Evolutionary conservation across 2,888 invertebrate genomes (phyloP).

Genomic region (Muscina levida): DNA sequence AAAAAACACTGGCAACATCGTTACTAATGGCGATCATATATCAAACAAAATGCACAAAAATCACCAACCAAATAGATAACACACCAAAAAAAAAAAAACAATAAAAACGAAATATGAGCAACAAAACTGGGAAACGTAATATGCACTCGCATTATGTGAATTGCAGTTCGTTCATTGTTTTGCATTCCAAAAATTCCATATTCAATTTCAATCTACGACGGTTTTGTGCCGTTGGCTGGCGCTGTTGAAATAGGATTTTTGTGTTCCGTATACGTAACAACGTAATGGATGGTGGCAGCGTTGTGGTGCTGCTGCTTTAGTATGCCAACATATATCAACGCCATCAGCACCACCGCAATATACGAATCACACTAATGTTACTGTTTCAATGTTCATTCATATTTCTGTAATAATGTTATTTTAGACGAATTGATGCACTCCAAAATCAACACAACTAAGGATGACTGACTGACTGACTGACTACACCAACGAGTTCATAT

Average conservation of each 20-base stretch:
- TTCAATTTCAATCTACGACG: not conserved
- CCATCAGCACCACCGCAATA: too few species aligned
- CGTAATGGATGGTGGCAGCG: not conserved
- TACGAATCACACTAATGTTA: not conserved
- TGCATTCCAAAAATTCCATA: conserved; percentile 24
- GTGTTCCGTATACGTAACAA: conserved; percentile 59
- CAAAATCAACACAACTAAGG: too few species aligned
- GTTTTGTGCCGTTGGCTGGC: not conserved
- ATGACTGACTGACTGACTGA: too few species aligned
- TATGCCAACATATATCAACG: too few species aligned
- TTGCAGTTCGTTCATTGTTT: conserved; percentile 28
- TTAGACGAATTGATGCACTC: conserved; percentile 3
- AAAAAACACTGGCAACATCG: too few species aligned
- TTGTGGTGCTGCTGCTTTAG: not conserved
- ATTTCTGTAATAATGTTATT: conserved; percentile 7
- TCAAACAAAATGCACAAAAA: not conserved
- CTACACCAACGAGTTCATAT: too few species aligned
- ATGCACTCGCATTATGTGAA: conserved; percentile 30
- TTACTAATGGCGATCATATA: not conserved
- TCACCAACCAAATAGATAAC: conserved; percentile 1
- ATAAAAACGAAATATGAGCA: conserved; percentile 21
- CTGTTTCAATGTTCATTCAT: not conserved
- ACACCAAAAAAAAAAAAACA: too few species aligned
- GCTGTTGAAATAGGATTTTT: conserved; percentile 30
- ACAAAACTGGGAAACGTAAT: too few species aligned